Evolutionary conservation across 2,888 invertebrate genomes (phyloP).

Genomic region (Rhaphigaster nebulosa): DNA sequence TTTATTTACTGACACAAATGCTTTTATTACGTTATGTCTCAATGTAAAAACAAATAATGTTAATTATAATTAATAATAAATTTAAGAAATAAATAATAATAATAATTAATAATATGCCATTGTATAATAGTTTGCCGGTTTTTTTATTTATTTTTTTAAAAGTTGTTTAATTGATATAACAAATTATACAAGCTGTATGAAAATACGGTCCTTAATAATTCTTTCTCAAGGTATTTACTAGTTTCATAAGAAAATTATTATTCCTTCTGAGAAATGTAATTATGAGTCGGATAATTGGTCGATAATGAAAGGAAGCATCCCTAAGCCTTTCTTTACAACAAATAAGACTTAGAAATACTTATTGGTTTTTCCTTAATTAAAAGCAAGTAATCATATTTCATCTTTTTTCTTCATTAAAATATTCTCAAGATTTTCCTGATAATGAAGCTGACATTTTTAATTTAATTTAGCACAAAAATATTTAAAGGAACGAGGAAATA

Average conservation of each 20-base stretch:
- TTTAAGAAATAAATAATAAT: too few relatives aligned
- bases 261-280: neutral
- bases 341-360: slow-evolving; percentile 2
- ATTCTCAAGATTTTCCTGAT: neutral
- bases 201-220: neutral
- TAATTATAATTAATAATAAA: too few relatives aligned
- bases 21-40: too few relatives aligned
- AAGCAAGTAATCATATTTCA: neutral
- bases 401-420: neutral
- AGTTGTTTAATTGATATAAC: neutral
- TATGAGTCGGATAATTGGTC: neutral
- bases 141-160: too few relatives aligned
- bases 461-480: neutral
- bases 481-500: too few relatives aligned
- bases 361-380: slow-evolving; percentile 11
- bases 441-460: neutral
- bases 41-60: too few relatives aligned
- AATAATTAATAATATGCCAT: too few relatives aligned
- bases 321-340: neutral
- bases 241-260: neutral
- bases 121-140: too few relatives aligned
- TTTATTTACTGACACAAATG: too few relatives aligned
- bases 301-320: neutral
- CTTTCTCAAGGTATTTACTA: neutral
- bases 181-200: neutral